Evolutionary conservation across 2,888 invertebrate species (phyloP), one percentile per base, ranked within the genome.

Genomic region (Mycalesis mineus): DNA sequence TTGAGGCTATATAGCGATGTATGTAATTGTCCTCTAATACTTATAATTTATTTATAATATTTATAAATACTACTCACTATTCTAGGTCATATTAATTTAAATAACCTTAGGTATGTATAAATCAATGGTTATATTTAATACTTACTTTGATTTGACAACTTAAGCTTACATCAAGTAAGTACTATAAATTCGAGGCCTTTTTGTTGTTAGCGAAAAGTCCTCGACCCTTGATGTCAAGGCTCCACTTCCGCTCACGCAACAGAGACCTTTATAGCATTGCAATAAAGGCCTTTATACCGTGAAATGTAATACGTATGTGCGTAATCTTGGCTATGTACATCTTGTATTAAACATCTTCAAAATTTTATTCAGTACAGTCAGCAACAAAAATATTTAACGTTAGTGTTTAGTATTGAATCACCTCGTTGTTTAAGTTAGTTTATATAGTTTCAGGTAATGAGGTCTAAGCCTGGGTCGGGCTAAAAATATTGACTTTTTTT

Each of bases 141-240:
- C 36, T 36, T 36, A 36, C 17, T 41, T 42, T 28, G 40, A 8
- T 7, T 31, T 31, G 14, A 11, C 14, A 29, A 11, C 29, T 50
- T 37, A 29, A 49, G 48, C 31, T 29, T 28, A 39, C 28, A n/a
- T 49, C 14, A 29, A 41, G 40, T 41, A 29, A 14, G 15, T 15
- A 31, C 11, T 17, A 22, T 22, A 17, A 31, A 14, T 14, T 22
- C 59, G 49, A 62, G 47, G 55, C 51, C 55, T 58, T 54, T 50
- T 47, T 60, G 64, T 58, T 51, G 56, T 62, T 52, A 56, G 39
- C 40, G 49, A 60, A 58, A 58, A 53, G 40, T 55, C 60, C 64
- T 64, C 56, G 50, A 56, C 48, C 37, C 53, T 44, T 55, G 29
- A 28, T 54, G 49, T 42, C 54, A 63, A 63, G 58, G 61, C 49